Evolutionary conservation across 1,140 invertebrate genomes (phyloP), one percentile per base, ranked within the genome.

Genomic region (Tetragnatha versicolor): DNA sequence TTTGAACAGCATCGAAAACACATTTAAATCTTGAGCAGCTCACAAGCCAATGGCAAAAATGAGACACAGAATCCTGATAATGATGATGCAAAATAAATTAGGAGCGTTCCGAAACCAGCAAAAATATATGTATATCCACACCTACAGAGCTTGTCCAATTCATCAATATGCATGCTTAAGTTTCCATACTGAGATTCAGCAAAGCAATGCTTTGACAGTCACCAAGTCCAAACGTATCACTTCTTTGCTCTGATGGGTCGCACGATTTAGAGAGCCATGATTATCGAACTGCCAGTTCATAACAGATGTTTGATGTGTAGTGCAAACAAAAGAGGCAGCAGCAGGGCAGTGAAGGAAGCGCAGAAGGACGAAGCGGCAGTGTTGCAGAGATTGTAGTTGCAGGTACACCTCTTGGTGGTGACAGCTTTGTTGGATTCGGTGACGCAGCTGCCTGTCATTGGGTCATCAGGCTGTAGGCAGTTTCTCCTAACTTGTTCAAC

Each of bases 351-450:
- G 33, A 25, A 14, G 31, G 17, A 14, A 0, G 17, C 20, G 7
- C 14, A 2, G n/a, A 31, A 33, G 4, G 33, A 3, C 2, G 42
- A 25, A 3, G 60, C n/a, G 2, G 60, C 73, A 17, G 33, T 0
- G 22, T 77, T 77, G 45, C 73, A 77, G 12, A 77, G 20, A 27
- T 77, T 27, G 29, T 45, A 39, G 31, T 77, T 39, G 29, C 73
- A 77, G 5, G 58, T 53, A 35, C 73, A 77, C 22, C 73, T 14
- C 29, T 39, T 63, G 4, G 47, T 37, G 22, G 39, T 45, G 7
- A 49, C 65, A 2, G 37, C 61, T 10, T 53, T 51, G 14, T 47
- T 53, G 12, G 65, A 60, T 31, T 65, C 73, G 10, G 7, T 53
- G 5, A 37, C 60, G 14, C 73, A 77, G 14, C 49, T 47, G 20